Evolutionary conservation across 2,113 vertebrate genomes (phyloP).

Genomic region (Seriola dumerili): DNA sequence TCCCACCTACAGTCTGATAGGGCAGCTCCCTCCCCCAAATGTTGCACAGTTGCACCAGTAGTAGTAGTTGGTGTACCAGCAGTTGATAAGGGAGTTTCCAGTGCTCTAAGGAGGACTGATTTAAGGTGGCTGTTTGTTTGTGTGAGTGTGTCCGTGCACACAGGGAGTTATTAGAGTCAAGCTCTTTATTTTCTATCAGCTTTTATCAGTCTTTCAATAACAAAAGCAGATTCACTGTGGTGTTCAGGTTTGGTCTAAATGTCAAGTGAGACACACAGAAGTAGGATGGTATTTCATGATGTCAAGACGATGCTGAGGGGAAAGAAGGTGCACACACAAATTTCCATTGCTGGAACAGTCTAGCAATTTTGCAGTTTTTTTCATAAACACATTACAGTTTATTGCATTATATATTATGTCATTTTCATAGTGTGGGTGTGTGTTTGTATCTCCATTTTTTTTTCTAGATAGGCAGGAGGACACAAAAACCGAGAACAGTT

Average conservation of each 20-base stretch:
- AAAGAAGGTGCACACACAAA: conserved; percentile 45
- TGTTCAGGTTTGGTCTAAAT: conserved; percentile 51
- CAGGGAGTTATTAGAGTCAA: conserved; percentile 29
- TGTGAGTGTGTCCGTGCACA: neutral
- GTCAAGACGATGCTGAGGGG: conserved; percentile 32
- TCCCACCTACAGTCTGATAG: neutral
- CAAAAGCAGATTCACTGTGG: conserved; percentile 42
- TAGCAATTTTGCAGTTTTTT: neutral
- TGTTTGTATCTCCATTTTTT: neutral
- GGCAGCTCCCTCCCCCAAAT: neutral
- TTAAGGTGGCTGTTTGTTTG: neutral
- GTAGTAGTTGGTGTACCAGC: neutral
- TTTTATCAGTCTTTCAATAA: conserved; percentile 39
- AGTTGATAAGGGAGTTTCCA: conserved; percentile 6
- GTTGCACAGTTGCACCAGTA: neutral
- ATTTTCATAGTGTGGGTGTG: neutral
- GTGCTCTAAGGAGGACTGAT: neutral
- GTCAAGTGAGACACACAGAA: conserved; percentile 55
- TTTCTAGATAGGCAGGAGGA: neutral
- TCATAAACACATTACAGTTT: neutral
- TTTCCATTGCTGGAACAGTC: neutral
- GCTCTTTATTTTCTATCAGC: conserved; percentile 26
- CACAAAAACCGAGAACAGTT: conserved; percentile 14
- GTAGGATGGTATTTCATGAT: conserved; percentile 53
- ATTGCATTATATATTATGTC: neutral